Evolutionary conservation across 2,888 invertebrate genomes (phyloP).

Genomic region (Patella depressa): DNA sequence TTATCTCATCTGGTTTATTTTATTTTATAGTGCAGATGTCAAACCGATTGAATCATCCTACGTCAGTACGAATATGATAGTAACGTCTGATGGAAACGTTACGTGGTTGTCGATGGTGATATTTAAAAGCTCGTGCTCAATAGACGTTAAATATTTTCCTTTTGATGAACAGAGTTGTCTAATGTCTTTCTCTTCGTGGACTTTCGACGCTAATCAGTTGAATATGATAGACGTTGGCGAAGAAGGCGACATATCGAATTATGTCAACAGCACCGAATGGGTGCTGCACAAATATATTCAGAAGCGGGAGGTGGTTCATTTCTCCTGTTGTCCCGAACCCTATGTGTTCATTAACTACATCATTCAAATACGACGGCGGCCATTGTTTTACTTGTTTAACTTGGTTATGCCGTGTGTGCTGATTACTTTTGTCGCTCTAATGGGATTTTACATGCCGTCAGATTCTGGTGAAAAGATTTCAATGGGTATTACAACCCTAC

Average conservation of each 20-base stretch:
- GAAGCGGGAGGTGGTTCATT: slow-evolving; percentile 75
- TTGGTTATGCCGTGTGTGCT: slow-evolving; percentile 75
- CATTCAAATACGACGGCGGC: slow-evolving; percentile 73
- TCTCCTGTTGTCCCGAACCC: slow-evolving; percentile 71
- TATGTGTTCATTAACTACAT: slow-evolving; percentile 74
- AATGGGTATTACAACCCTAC: slow-evolving; percentile 75
- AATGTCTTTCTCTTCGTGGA: slow-evolving; percentile 75
- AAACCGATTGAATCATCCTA: slow-evolving; percentile 1
- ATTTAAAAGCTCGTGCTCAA: slow-evolving; percentile 74
- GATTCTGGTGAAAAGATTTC: slow-evolving; percentile 75
- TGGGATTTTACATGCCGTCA: slow-evolving; percentile 76
- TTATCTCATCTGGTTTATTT: not conserved
- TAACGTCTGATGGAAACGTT: slow-evolving; percentile 74
- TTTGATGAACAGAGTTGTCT: slow-evolving; percentile 75
- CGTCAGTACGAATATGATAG: slow-evolving; percentile 74
- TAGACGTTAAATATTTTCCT: slow-evolving; percentile 75
- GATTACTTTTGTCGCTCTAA: slow-evolving; percentile 74
- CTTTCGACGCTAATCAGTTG: slow-evolving; percentile 73
- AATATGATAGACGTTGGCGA: slow-evolving; percentile 74
- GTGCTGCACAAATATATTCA: slow-evolving; percentile 76
- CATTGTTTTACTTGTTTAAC: slow-evolving; percentile 75
- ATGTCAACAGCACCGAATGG: slow-evolving; percentile 93
- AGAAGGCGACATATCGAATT: slow-evolving; percentile 87
- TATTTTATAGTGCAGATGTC: not conserved
- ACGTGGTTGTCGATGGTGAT: slow-evolving; percentile 76